These are phyloP conservation scores for Rachycentron canadum DNA, from an alignment of 2,797 vertebrate species.

Conservation along the genomic window DNA sequence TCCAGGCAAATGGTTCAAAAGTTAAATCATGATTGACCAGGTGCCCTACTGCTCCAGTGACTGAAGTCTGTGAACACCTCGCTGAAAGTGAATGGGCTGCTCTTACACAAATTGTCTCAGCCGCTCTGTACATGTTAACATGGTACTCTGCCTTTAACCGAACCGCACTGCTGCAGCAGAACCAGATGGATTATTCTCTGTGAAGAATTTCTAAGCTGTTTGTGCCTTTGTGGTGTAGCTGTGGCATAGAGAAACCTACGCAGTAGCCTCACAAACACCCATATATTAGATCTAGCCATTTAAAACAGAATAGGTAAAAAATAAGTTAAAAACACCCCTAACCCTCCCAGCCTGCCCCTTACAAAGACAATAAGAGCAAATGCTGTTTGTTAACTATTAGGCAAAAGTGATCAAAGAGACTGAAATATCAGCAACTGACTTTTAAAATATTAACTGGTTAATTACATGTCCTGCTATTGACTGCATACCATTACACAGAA, in stretches of 20 bases:
- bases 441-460: conserved; percentile 45
- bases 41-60: conserved; percentile 28
- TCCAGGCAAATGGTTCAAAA: conserved; percentile 43
- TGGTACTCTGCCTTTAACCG: conserved; percentile 25
- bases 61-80: conserved; percentile 21
- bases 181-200: conserved; percentile 31
- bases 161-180: conserved; percentile 35
- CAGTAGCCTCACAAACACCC: conserved; percentile 41
- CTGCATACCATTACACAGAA: conserved; percentile 64
- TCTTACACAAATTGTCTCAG: conserved; percentile 19
- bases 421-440: conserved; percentile 43
- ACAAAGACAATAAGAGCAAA: conserved; percentile 35
- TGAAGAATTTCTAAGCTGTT: conserved; percentile 38
- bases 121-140: conserved; percentile 51
- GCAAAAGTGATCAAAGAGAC: conserved; percentile 39
- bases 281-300: conserved; percentile 45
- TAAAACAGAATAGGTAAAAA: conserved; percentile 50
- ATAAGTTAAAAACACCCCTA: conserved; percentile 43
- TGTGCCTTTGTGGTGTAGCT: conserved; percentile 37
- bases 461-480: conserved; percentile 58
- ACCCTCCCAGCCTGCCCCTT: conserved; percentile 4
- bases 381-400: conserved; percentile 34
- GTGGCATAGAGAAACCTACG: conserved; percentile 37
- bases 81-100: conserved; percentile 27
- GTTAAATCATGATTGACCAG: conserved; percentile 21